Evolutionary conservation across 37 sponge, comb jelly and placozoan genomes (phyloP).

Genomic region (Aphrocallistes beatrix): DNA sequence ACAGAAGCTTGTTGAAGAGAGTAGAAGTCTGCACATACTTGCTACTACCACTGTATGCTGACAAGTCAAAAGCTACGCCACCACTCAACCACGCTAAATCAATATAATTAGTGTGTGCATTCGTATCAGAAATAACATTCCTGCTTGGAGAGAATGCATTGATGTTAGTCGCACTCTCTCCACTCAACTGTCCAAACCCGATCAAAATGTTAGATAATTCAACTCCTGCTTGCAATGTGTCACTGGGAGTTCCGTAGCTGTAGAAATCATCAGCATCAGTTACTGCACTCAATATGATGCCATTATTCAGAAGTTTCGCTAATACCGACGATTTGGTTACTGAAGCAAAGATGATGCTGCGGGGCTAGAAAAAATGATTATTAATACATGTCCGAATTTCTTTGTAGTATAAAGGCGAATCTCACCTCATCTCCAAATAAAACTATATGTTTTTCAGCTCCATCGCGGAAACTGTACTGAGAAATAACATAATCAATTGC

Average conservation of each 20-base stretch:
- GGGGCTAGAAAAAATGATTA: background rate
- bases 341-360: background rate
- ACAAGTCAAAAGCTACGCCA: background rate
- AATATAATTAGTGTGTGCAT: background rate
- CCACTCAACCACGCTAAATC: background rate
- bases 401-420: too few species aligned
- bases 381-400: too few species aligned
- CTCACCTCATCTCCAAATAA: background rate
- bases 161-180: background rate
- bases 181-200: background rate
- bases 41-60: background rate
- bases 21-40: background rate
- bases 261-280: background rate
- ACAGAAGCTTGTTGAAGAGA: background rate
- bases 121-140: background rate
- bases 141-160: background rate
- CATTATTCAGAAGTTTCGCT: background rate
- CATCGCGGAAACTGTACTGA: background rate
- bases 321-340: background rate
- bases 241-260: background rate
- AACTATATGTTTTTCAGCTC: background rate
- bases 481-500: background rate
- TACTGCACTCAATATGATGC: background rate
- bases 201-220: background rate
- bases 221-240: background rate